These are phyloP conservation scores for Neomonachus schauinslandi DNA, from an alignment of 2,113 vertebrate species.

Conservation along the genomic window DNA sequence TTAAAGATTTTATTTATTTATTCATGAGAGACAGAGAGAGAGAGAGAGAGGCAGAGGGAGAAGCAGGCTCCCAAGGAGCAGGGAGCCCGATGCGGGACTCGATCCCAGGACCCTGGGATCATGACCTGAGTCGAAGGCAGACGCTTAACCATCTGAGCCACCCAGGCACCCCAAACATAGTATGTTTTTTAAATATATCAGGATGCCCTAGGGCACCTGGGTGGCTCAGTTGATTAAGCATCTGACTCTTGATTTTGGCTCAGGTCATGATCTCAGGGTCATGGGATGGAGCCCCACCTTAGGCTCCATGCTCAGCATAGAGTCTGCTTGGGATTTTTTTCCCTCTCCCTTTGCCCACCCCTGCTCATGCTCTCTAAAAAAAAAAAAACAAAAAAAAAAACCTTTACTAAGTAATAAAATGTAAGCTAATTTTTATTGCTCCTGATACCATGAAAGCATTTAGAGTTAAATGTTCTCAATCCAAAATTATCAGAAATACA, in stretches of 20 bases:
- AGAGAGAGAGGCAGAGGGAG: too few relatives aligned
- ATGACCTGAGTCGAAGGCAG: too few relatives aligned
- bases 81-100: too few relatives aligned
- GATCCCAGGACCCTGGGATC: too few relatives aligned
- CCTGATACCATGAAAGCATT: neutral
- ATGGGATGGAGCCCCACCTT: neutral
- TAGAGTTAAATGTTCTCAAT: neutral
- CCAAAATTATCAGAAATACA: conserved; percentile 10
- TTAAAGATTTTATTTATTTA: too few relatives aligned
- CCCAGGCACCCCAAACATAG: too few relatives aligned
- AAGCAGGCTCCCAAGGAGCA: too few relatives aligned
- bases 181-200: neutral
- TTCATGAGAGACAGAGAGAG: too few relatives aligned
- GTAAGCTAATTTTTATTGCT: neutral
- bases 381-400: neutral
- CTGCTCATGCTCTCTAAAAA: neutral
- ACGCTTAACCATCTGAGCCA: too few relatives aligned
- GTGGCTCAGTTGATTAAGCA: neutral
- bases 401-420: conserved; percentile 5
- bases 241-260: neutral
- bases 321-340: neutral
- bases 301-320: neutral
- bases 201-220: neutral
- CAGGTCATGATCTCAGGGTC: neutral
- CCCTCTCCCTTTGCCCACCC: neutral